Percentiles rank a stretch among this genome's conserved stretches.
phyloP scores from a whole-genome alignment of 2,113 vertebrate species.

The Pteronura brasiliensis region DNA sequence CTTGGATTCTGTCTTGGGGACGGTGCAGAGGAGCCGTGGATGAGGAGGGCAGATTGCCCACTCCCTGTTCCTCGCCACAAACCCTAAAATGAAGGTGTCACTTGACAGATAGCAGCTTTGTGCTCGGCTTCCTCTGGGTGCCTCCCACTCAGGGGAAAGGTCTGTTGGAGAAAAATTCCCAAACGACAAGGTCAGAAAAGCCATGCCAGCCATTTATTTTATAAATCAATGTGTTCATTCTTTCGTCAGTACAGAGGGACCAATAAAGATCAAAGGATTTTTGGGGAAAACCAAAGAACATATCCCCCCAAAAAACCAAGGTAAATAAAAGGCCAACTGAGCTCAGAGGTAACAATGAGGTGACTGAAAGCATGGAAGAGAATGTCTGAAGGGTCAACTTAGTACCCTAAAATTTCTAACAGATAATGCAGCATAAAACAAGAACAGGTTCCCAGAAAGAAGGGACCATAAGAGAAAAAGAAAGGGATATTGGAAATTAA shows the following conservation, averaged over 20 bases:
- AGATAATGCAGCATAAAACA: background rate
- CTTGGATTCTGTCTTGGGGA: background rate
- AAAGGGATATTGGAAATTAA: background rate
- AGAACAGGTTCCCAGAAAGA: background rate
- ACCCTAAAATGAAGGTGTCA: background rate
- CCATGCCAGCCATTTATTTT: background rate
- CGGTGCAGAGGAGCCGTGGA: fast-evolving
- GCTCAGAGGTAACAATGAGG: background rate
- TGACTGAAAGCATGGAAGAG: background rate
- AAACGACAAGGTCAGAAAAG: background rate
- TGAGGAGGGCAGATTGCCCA: background rate
- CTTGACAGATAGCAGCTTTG: background rate
- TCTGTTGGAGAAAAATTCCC: background rate
- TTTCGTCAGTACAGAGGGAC: background rate
- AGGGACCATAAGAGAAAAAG: background rate
- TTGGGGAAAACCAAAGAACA: background rate
- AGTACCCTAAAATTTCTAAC: background rate
- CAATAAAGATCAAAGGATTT: background rate
- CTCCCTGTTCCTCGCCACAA: background rate
- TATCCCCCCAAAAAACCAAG: background rate
- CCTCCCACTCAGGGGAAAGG: background rate
- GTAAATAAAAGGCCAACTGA: background rate
- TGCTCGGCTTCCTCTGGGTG: background rate
- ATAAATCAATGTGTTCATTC: background rate
- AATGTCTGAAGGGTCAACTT: background rate